Conservation (phyloP, 2,888 invertebrate genomes). For the Lithophane semibrunnea region DNA sequence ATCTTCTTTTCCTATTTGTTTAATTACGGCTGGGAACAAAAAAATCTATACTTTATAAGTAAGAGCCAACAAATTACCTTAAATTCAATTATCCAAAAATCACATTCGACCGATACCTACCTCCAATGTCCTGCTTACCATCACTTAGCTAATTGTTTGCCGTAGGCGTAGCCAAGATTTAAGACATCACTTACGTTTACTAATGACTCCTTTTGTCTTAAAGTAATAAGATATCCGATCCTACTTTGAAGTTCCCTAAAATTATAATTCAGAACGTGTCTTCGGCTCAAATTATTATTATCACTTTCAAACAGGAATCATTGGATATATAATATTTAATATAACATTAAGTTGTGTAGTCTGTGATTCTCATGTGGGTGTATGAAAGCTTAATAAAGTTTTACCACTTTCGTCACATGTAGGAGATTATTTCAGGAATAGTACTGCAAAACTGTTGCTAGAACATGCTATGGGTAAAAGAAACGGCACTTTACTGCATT, state of each 20-base stretch:
- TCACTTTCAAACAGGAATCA: slow-evolving; percentile 46
- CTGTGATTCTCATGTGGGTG: slow-evolving; percentile 14
- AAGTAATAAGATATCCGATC: slow-evolving; percentile 29
- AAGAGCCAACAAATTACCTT: slow-evolving; percentile 8
- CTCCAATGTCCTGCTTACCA: neutral
- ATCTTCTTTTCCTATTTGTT: neutral
- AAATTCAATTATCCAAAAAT: slow-evolving; percentile 24
- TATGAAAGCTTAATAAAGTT: slow-evolving; percentile 22
- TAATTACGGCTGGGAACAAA: neutral
- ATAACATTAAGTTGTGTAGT: slow-evolving; percentile 13
- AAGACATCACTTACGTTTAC: slow-evolving; percentile 15
- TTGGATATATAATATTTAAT: slow-evolving; percentile 17
- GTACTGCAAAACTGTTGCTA: neutral
- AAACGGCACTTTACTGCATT: neutral
- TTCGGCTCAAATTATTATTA: slow-evolving; percentile 42
- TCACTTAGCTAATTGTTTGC: slow-evolving; percentile 56
- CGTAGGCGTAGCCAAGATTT: slow-evolving; percentile 17
- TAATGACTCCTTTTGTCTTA: slow-evolving; percentile 40
- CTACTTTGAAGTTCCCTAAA: slow-evolving; percentile 35
- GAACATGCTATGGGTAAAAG: neutral
- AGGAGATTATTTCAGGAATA: neutral
- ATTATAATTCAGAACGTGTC: slow-evolving; percentile 35
- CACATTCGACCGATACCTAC: slow-evolving; percentile 15
- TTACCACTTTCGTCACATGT: slow-evolving; percentile 4
- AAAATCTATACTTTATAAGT: slow-evolving; percentile 1